A percentile compares a stretch with the other conserved stretches of the same genome.
These are phyloP conservation scores for Halyomorpha halys DNA, from an alignment of 1,140 invertebrate species.

Conservation along the genomic window DNA sequence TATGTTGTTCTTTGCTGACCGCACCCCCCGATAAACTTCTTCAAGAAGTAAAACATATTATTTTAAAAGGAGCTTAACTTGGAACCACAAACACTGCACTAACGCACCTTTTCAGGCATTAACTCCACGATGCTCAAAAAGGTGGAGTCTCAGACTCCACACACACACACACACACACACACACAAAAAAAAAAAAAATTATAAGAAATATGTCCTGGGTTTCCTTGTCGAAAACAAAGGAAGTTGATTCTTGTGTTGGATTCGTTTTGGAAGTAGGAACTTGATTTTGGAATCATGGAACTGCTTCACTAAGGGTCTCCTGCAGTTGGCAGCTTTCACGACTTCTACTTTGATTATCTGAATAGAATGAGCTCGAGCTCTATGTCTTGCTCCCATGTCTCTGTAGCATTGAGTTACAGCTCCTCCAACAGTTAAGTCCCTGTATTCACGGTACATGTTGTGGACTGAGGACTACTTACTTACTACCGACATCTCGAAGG, in stretches of 20 bases:
- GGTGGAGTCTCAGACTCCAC: too few relatives aligned
- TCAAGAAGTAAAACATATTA: too few relatives aligned
- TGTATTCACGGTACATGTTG: constrained; percentile 99
- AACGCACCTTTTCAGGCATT: too few relatives aligned
- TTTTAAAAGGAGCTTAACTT: too few relatives aligned
- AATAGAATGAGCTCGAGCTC: constrained; percentile 93
- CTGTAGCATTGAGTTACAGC: constrained; percentile 98
- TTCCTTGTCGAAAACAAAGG: constrained; percentile 70
- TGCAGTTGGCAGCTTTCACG: constrained; percentile 75
- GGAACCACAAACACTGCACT: too few relatives aligned
- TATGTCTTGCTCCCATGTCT: constrained; percentile 98
- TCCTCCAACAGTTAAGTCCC: constrained; percentile 86
- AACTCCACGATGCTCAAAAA: too few relatives aligned
- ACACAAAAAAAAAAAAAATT: too few relatives aligned
- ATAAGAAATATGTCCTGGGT: constrained; percentile 89
- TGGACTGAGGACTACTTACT: too few relatives aligned
- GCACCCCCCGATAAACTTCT: too few relatives aligned
- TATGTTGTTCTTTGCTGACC: too few relatives aligned
- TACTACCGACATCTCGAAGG: too few relatives aligned
- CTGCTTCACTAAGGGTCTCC: constrained; percentile 90
- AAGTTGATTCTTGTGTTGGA: constrained; percentile 63
- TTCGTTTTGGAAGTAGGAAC: constrained; percentile 92
- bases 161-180: too few relatives aligned
- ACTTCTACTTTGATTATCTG: constrained; percentile 94
- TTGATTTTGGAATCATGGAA: constrained; percentile 94